A percentile compares a stretch with the other conserved stretches of the same genome.
phyloP scores from a whole-genome alignment of 2,113 vertebrate genomes.

The Boleophthalmus pectinirostris region DNA sequence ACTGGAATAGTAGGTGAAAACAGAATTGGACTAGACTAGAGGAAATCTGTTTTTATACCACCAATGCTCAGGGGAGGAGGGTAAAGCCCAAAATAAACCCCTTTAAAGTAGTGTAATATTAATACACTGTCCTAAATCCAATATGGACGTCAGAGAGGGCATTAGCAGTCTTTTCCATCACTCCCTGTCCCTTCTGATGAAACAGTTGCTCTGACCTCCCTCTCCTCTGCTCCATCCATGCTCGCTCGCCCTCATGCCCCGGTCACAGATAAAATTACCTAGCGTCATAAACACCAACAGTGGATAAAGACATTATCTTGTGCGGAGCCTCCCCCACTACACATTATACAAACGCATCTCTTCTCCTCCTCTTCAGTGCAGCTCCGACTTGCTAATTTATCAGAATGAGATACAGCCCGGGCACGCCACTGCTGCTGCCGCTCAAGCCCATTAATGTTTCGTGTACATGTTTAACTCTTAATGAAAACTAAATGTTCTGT shows the following conservation, averaged over 20 bases:
- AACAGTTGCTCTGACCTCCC: slow-evolving; percentile 69
- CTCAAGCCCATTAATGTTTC: slow-evolving; percentile 80
- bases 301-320: slow-evolving; percentile 70
- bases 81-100: slow-evolving; percentile 74
- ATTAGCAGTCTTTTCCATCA: slow-evolving; percentile 68
- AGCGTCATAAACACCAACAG: slow-evolving; percentile 66
- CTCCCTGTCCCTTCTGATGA: slow-evolving; percentile 67
- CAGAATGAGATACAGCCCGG: slow-evolving; percentile 69
- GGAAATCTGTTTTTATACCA: slow-evolving; percentile 67
- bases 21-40: slow-evolving; percentile 40
- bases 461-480: slow-evolving; percentile 83
- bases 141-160: slow-evolving; percentile 65
- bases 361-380: slow-evolving; percentile 34
- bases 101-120: slow-evolving; percentile 68
- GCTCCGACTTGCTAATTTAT: slow-evolving; percentile 76
- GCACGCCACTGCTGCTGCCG: slow-evolving; percentile 48
- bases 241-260: slow-evolving; percentile 38
- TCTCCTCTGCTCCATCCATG: slow-evolving; percentile 28
- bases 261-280: slow-evolving; percentile 65
- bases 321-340: slow-evolving; percentile 50
- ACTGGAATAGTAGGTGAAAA: slow-evolving; percentile 27
- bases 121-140: slow-evolving; percentile 74
- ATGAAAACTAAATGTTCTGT: slow-evolving; percentile 86
- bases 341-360: slow-evolving; percentile 66
- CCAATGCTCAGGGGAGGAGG: slow-evolving; percentile 60